phyloP scores from a whole-genome alignment of 2,797 vertebrate genomes.

The Poeciliopsis gracilis region DNA sequence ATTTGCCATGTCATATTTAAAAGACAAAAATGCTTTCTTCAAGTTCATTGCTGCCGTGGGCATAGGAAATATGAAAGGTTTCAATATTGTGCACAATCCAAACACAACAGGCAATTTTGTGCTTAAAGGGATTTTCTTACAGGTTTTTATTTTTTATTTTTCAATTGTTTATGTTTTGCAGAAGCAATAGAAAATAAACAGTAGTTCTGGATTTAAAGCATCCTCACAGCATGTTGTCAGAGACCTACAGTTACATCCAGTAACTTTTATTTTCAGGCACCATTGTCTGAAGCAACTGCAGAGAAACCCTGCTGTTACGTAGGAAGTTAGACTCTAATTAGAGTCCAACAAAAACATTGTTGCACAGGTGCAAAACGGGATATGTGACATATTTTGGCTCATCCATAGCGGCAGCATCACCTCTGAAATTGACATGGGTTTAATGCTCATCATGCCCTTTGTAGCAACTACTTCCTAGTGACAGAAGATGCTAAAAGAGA shows the following conservation, averaged over 20 bases:
- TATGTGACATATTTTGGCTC: neutral
- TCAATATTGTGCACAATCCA: neutral
- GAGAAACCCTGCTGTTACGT: neutral
- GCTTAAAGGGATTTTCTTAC: neutral
- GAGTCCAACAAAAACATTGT: conserved; percentile 3
- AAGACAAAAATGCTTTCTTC: neutral
- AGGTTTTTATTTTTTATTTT: neutral
- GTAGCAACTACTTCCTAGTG: neutral
- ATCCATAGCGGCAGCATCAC: neutral
- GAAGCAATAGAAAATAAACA: neutral
- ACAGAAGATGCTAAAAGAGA: neutral
- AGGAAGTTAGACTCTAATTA: neutral
- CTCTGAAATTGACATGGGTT: neutral
- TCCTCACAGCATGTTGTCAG: neutral
- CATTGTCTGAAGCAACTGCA: neutral
- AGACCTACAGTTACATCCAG: neutral
- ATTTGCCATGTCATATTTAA: neutral
- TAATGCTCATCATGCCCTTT: neutral
- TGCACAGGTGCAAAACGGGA: neutral
- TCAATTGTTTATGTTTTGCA: neutral
- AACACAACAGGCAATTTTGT: neutral
- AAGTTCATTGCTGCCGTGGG: neutral
- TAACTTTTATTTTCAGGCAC: conserved; percentile 2
- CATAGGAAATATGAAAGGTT: neutral
- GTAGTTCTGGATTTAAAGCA: neutral